Conservation (phyloP, 2,888 invertebrate species). For the Tridacna crocea region DNA sequence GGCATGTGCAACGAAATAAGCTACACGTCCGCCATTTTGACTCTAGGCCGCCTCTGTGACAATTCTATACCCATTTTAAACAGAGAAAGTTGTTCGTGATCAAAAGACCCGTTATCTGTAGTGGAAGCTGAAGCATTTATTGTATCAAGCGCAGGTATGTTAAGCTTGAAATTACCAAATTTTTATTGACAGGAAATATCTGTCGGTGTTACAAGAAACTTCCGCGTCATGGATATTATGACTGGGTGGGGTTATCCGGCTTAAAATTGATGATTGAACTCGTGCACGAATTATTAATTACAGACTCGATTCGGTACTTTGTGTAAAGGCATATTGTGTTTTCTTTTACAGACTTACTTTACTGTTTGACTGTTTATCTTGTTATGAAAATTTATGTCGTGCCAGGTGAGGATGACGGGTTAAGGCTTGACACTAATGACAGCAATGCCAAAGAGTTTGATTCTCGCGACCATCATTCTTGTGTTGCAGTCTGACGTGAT, state of each 20-base stretch:
- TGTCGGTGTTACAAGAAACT: conserved; percentile 2
- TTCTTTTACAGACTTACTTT: no score
- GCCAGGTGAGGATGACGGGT: no score
- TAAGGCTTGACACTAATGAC: no score
- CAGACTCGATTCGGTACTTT: no score
- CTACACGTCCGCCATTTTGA: conserved; percentile 79
- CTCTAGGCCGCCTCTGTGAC: conserved; percentile 36
- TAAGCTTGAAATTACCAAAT: not conserved
- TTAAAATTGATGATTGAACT: not conserved
- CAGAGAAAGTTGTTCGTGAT: not conserved
- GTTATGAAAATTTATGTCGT: no score
- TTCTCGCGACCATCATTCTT: no score
- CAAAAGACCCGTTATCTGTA: no score
- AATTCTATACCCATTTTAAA: not conserved
- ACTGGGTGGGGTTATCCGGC: not conserved
- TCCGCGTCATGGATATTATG: not conserved
- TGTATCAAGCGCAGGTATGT: not conserved
- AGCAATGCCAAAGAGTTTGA: no score
- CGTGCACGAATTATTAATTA: no score
- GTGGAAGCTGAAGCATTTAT: not conserved
- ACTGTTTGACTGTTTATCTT: no score
- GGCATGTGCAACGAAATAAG: conserved; percentile 78
- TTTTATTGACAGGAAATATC: not conserved
- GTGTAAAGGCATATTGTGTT: no score
- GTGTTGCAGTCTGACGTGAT: no score